phyloP scores from a whole-genome alignment of 2,888 invertebrate genomes.

The Drosophila nr. perissopoda region DNA sequence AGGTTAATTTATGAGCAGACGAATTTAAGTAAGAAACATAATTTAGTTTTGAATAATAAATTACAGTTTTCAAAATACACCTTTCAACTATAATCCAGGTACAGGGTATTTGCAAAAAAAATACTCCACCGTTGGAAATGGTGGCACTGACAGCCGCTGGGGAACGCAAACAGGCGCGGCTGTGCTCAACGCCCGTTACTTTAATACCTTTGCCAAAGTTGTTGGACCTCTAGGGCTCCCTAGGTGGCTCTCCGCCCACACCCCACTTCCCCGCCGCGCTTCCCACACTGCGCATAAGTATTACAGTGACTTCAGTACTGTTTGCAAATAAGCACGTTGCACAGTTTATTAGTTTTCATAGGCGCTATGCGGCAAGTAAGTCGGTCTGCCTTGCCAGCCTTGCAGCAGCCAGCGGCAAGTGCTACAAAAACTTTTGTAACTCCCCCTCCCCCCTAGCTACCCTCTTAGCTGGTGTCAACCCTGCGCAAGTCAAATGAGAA shows the following conservation, averaged over 20 bases:
- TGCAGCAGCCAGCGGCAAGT: conserved; percentile 41
- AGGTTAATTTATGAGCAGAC: no score
- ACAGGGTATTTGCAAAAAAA: conserved; percentile 23
- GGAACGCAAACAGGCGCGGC: conserved; percentile 10
- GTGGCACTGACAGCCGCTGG: conserved; percentile 26
- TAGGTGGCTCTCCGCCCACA: conserved; percentile 4
- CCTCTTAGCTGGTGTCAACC: conserved; percentile 47
- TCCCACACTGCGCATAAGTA: conserved; percentile 2
- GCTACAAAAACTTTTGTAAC: conserved; percentile 55
- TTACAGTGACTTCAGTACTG: conserved; percentile 12
- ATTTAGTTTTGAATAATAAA: neutral
- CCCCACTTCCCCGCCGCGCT: neutral
- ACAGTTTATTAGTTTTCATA: conserved; percentile 79
- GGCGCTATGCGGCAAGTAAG: conserved; percentile 37
- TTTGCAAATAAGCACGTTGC: conserved; percentile 76
- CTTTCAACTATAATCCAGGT: neutral
- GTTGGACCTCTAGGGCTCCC: conserved; percentile 19
- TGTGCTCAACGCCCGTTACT: conserved; percentile 29
- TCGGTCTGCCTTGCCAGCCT: conserved; percentile 21
- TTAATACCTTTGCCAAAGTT: conserved; percentile 51
- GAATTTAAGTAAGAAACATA: no score
- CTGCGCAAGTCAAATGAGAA: conserved; percentile 60
- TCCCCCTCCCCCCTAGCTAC: neutral
- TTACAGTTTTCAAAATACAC: neutral
- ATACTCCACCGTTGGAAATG: conserved; percentile 14